Base-by-base conservation (phyloP, 2,888 invertebrate genomes). In the Tenthredo amoena region DNA sequence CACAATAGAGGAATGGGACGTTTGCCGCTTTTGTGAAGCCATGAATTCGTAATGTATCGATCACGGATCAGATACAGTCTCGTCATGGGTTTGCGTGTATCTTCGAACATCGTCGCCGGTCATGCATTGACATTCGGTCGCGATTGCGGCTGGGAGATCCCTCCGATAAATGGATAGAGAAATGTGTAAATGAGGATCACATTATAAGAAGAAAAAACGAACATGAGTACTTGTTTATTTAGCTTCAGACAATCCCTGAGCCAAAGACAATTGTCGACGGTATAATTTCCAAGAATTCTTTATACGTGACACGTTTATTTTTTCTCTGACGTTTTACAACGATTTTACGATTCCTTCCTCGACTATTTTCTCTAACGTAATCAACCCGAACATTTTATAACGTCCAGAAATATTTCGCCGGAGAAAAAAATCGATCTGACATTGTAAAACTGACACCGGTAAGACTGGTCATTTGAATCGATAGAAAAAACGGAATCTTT, bases 1-100 rank as follows among this genome's bases (percentile, higher is more conserved):
- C 81, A 81, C 81, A 65, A 81, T 43, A 31, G 40, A 37, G 62
- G 21, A 58, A 62, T 26, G 18, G 62, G 43, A 65, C 31, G 81
- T 81, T 81, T 81, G 81, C 43, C 81, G 62, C 65, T 65, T 65
- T 81, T 81, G 81, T 81, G 10, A 62, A 81, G 47, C 62, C 21
- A 81, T 81, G 81, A 81, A 81, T 81, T 50, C 21, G 79, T 40
- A 65, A 81, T 65, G 81, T 81, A 81, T 81, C 62, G 62, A 77
- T 81, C 81, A 62, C 65, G 40, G 62, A 81, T 81, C 40, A 81
- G 34, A 65, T 65, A 15, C 62, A 81, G 62, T 62, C 31, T 50
- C 81, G 10, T 62, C 79, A 34, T 65, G 81, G 15, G 62, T 40
- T 2, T 34, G 5, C 18, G 34, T 18, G 4, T 55, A 77, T 77